phyloP scores from a whole-genome alignment of 2,888 invertebrate species.

The Thereva nobilitata region DNA sequence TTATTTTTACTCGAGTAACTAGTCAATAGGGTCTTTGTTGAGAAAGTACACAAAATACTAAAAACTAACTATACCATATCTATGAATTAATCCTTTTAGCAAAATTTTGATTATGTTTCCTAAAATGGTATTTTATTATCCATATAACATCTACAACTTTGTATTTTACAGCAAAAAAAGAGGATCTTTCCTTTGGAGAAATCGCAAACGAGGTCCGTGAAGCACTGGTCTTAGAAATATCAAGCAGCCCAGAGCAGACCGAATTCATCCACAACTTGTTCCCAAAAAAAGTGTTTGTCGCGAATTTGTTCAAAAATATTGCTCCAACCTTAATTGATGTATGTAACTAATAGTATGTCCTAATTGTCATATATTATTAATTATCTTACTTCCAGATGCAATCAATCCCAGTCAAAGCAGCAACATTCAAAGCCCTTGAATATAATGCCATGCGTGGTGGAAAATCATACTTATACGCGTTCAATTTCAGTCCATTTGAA shows the following conservation, averaged over 20 bases:
- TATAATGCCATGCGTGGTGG: conserved; percentile 30
- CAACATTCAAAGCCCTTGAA: conserved; percentile 31
- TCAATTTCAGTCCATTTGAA: conserved; percentile 48
- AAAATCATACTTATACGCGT: conserved; percentile 53
- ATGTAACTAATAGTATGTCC: background rate
- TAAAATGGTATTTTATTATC: no score
- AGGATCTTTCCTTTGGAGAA: no score
- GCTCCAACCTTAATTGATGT: conserved; percentile 37
- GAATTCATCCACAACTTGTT: conserved; percentile 31
- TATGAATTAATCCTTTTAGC: no score
- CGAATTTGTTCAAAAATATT: conserved; percentile 22
- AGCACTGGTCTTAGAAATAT: no score
- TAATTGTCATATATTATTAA: background rate
- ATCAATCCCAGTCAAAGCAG: conserved; percentile 31
- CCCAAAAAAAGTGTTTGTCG: conserved; percentile 29
- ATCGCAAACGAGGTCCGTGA: no score
- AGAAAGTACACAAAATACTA: no score
- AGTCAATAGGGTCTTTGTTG: no score
- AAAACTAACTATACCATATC: no score
- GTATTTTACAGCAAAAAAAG: no score
- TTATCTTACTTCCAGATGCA: conserved; percentile 12
- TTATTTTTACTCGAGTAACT: no score
- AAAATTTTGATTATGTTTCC: no score
- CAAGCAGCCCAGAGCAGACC: conserved; percentile 11
- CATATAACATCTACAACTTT: no score